phyloP scores from a whole-genome alignment of 1,140 invertebrate species.

The Drosophila baimaii region DNA sequence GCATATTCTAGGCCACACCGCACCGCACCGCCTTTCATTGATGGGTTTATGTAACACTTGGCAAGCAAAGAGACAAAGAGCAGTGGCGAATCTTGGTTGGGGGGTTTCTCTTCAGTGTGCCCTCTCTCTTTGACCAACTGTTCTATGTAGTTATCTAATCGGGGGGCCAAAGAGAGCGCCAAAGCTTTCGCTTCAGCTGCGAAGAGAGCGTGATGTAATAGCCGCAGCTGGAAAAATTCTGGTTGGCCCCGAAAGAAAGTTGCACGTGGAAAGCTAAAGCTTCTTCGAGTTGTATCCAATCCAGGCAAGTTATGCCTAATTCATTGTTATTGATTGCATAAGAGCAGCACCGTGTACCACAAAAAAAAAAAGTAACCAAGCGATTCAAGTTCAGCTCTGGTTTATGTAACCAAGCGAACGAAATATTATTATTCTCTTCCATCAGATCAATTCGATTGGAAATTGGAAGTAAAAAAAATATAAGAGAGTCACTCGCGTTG shows the following conservation, averaged over 20 bases:
- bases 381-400: slow-evolving; percentile 28
- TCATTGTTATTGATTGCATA: slow-evolving; percentile 65
- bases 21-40: slow-evolving; percentile 38
- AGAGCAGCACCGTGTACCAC: slow-evolving; percentile 23
- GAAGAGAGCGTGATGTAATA: slow-evolving; percentile 69
- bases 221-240: slow-evolving; percentile 37
- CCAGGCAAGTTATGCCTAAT: slow-evolving; percentile 4
- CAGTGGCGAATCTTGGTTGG: slow-evolving; percentile 1
- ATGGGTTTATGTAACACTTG: slow-evolving; percentile 67
- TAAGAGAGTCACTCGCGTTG: slow-evolving; percentile 27
- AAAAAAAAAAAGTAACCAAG: slow-evolving; percentile 48
- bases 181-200: slow-evolving; percentile 23
- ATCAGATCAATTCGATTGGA: slow-evolving; percentile 9
- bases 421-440: slow-evolving; percentile 9
- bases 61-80: slow-evolving; percentile 21
- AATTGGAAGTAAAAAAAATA: slow-evolving; percentile 5
- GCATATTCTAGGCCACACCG: slow-evolving; percentile 44
- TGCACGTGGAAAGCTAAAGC: slow-evolving; percentile 51
- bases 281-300: slow-evolving; percentile 23
- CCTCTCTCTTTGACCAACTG: slow-evolving; percentile 19
- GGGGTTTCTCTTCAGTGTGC: slow-evolving; percentile 3
- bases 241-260: slow-evolving; percentile 5
- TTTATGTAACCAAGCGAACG: slow-evolving; percentile 45
- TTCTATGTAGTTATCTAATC: slow-evolving; percentile 44
- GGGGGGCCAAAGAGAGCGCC: slow-evolving; percentile 14